These are phyloP conservation scores for Mythimna ferrago DNA, from an alignment of 2,888 invertebrate genomes.

Conservation along the genomic window DNA sequence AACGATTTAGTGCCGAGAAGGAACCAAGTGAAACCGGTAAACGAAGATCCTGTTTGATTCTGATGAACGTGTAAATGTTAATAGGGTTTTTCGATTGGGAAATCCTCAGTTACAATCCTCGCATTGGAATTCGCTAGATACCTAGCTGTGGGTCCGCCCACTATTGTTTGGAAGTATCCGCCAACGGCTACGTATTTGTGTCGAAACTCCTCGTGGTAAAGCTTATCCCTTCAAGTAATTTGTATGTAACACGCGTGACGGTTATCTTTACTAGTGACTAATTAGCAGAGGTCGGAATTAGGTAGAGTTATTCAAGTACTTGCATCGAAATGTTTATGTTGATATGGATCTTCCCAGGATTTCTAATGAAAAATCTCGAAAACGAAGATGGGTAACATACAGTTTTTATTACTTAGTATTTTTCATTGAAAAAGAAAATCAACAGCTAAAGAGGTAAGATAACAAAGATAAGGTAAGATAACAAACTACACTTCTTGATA, in stretches of 20 bases:
- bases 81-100: slow-evolving; percentile 18
- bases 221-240: slow-evolving; percentile 22
- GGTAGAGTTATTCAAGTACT: no score
- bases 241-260: not conserved
- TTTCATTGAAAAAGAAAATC: no score
- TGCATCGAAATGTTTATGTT: no score
- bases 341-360: no score
- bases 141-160: slow-evolving; percentile 15
- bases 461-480: no score
- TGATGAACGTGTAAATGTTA: not conserved
- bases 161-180: slow-evolving; percentile 31
- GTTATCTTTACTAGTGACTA: slow-evolving; percentile 16
- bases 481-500: no score
- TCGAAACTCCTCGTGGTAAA: slow-evolving; percentile 12
- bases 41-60: slow-evolving; percentile 38
- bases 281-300: not conserved
- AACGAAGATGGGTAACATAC: no score
- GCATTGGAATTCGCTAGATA: slow-evolving; percentile 20
- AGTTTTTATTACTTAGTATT: no score
- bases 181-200: slow-evolving; percentile 22
- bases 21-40: not conserved
- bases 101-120: slow-evolving; percentile 13
- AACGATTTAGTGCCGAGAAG: slow-evolving; percentile 3
- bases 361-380: no score
- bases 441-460: no score